Evolutionary conservation across 2,797 vertebrate species (phyloP), one percentile per base, ranked within the genome.

Genomic region (Stomatorhinus walkeri): DNA sequence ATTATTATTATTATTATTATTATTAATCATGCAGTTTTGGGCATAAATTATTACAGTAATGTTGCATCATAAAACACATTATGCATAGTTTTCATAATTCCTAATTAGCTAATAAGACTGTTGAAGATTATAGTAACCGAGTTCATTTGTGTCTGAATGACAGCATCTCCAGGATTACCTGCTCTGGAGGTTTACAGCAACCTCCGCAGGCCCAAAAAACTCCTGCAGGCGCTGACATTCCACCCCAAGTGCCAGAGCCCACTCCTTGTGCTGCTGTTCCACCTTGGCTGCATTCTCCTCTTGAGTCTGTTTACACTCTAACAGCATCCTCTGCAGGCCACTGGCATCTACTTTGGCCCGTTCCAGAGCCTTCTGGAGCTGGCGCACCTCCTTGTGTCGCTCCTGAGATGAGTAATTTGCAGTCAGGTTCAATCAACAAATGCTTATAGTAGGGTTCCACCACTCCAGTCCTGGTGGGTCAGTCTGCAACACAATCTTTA

Each of bases 311-410:
- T 90, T 90, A 6, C 61, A 90, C 88, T 96, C 93, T 0, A 91
- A 91, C 3, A 94, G 92, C 81, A 84, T 87, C 14, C 52, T 76
- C 88, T 43, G 90, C 19, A 93, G 91, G n/a, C 64, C 84, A 7
- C 91, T 91, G 0, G 91, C 90, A 88, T 96, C 94, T 51, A 89
- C 91, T 90, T 95, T 89, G 51, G 93, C 92, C 89, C 87, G 54
- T 89, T 91, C 92, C 54, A 93, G 89, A 56, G 90, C 64, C 40
- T 89, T 88, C 85, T 92, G 89, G 1, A 94, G 91, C 89, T 0
- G 56, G 46, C 72, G 2, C 0, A 61, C 90, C n/a, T 91, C 87
- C 2, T 22, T 91, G 68, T 91, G 90, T 22, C 90, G 89, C 51
- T 94, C 95, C 96, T 96, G 92, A 64, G 4, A 89, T 84, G 89